Evolutionary conservation across 2,888 invertebrate genomes (phyloP).

Genomic region (Lordiphosa fenestrarum): DNA sequence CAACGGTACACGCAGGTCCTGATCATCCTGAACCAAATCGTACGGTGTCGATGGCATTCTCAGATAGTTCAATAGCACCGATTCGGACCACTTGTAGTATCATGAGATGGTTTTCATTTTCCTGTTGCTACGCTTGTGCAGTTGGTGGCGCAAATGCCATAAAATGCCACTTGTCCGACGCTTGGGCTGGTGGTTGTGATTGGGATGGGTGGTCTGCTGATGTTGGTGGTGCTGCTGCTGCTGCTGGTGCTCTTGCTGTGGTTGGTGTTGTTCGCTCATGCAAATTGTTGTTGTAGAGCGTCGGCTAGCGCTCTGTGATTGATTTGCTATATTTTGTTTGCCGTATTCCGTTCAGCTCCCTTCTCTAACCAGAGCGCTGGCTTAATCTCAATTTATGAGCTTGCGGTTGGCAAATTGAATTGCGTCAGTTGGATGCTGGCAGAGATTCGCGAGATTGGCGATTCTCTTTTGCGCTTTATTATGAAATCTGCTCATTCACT

Average conservation of each 20-base stretch:
- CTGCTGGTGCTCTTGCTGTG: conserved; percentile 17
- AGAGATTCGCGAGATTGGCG: conserved; percentile 29
- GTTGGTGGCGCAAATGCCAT: conserved; percentile 78
- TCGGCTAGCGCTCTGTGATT: conserved; percentile 53
- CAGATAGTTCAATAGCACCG: conserved; percentile 80
- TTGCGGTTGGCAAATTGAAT: conserved; percentile 71
- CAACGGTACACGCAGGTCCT: conserved; percentile 96
- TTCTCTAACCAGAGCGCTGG: conserved; percentile 35
- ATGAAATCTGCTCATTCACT: conserved; percentile 68
- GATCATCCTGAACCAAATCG: conserved; percentile 97
- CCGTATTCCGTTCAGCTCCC: conserved; percentile 3
- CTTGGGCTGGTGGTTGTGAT: conserved; percentile 29
- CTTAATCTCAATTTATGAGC: conserved; percentile 71
- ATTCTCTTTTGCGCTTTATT: conserved; percentile 56
- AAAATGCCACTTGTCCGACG: conserved; percentile 73
- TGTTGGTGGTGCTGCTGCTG: conserved; percentile 21
- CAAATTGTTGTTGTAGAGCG: conserved; percentile 65
- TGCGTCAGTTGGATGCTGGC: conserved; percentile 56
- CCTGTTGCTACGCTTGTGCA: conserved; percentile 79
- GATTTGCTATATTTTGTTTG: conserved; percentile 57
- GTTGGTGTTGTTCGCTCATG: conserved; percentile 73
- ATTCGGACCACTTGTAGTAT: conserved; percentile 81
- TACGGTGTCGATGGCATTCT: conserved; percentile 94
- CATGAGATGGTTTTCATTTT: conserved; percentile 81
- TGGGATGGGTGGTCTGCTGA: not conserved